Conservation (phyloP, 2,888 invertebrate genomes). For the Sarcophaga variegata region DNA sequence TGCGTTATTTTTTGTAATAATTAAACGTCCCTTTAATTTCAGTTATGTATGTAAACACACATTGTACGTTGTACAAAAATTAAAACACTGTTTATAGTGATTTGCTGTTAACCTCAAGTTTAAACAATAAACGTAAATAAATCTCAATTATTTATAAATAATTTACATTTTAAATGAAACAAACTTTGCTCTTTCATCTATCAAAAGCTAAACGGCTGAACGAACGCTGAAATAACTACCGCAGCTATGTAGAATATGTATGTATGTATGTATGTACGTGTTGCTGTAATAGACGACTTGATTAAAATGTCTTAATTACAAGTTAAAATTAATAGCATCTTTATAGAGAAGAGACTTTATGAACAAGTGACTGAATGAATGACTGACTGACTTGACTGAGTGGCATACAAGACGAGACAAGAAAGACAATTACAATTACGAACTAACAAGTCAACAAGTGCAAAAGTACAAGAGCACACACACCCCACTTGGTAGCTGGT, state of each 20-base stretch:
- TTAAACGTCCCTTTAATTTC: too few species aligned
- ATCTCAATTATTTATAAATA: constrained; percentile 45
- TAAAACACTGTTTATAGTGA: not conserved
- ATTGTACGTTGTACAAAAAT: not conserved
- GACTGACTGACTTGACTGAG: not conserved
- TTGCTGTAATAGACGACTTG: constrained; percentile 51
- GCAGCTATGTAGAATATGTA: not conserved
- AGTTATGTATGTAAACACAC: too few species aligned
- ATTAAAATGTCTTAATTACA: constrained; percentile 64
- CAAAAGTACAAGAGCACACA: not conserved
- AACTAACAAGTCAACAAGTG: not conserved
- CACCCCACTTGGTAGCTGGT: not conserved
- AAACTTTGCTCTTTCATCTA: constrained; percentile 18
- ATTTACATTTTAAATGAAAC: constrained; percentile 55
- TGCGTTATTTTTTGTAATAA: too few species aligned
- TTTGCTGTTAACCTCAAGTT: constrained; percentile 27
- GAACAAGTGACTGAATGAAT: constrained; percentile 3
- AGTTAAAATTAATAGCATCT: constrained; percentile 63
- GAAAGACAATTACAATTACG: constrained; percentile 33
- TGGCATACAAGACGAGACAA: not conserved
- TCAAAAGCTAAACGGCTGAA: not conserved
- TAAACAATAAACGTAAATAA: constrained; percentile 21
- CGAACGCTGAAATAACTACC: not conserved
- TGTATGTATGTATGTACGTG: not conserved
- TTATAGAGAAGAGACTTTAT: constrained; percentile 31